Percentiles rank a stretch among this genome's conserved stretches.
phyloP scores from a whole-genome alignment of 2,888 invertebrate genomes.

The Creontiades dilutus region DNA sequence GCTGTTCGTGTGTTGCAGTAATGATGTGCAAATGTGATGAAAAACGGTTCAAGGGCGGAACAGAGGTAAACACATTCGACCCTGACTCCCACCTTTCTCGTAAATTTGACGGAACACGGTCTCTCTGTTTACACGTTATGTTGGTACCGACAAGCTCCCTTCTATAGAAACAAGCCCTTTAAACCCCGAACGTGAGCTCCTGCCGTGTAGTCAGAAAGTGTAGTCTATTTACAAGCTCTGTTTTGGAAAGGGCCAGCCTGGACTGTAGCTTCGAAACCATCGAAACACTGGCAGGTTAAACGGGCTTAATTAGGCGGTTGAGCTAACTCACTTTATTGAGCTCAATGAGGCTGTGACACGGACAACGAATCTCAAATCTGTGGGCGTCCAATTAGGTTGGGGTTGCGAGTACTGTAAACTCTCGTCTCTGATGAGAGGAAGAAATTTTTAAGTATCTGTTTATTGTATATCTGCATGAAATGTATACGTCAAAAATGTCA shows the following conservation, averaged over 20 bases:
- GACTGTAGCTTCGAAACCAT: not conserved
- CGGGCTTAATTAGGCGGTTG: not conserved
- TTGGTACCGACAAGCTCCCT: not conserved
- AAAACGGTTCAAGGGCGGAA: no score
- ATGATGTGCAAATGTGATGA: no score
- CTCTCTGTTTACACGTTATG: constrained; percentile 20
- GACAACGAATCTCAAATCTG: not conserved
- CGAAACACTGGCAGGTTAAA: not conserved
- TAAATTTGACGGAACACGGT: not conserved
- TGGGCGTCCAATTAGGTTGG: not conserved
- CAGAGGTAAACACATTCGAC: not conserved
- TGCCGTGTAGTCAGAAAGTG: not conserved
- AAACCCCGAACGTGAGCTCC: not conserved
- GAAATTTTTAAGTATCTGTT: no score
- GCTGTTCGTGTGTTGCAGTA: no score
- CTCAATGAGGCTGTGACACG: not conserved
- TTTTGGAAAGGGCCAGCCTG: constrained; percentile 1
- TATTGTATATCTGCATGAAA: no score
- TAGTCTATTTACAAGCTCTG: constrained; percentile 2
- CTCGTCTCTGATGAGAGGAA: no score
- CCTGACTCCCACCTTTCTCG: not conserved
- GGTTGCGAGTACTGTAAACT: no score
- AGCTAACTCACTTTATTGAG: not conserved
- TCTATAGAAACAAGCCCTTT: constrained; percentile 9
- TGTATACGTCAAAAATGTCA: no score